Evolutionary conservation across 2,888 invertebrate genomes (phyloP).

Genomic region (Leptopterna dolabrata): DNA sequence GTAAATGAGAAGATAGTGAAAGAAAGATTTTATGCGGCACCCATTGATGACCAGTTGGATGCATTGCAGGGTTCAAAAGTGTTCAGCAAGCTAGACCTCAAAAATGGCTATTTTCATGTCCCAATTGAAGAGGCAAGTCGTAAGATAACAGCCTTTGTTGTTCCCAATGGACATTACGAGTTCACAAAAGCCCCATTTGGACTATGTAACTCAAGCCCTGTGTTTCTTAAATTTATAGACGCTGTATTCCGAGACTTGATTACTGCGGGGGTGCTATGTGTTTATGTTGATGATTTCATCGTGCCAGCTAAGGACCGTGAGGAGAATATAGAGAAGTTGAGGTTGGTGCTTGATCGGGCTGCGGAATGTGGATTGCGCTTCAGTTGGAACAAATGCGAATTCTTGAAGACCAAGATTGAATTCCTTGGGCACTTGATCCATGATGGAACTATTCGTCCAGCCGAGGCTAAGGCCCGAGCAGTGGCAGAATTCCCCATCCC

Average conservation of each 20-base stretch:
- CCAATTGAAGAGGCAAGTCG: neutral
- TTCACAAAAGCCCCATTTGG: too few relatives aligned
- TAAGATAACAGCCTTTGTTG: constrained; percentile 8
- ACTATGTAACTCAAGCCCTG: too few relatives aligned
- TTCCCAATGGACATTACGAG: neutral
- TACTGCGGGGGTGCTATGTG: neutral
- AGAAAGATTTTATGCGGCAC: neutral
- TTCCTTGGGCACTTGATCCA: constrained; percentile 2
- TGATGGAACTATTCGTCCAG: neutral
- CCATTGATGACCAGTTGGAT: constrained; percentile 21
- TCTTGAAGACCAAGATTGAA: neutral
- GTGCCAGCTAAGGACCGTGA: neutral
- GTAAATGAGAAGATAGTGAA: neutral
- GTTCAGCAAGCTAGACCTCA: neutral
- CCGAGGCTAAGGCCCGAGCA: neutral
- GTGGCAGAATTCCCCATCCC: neutral
- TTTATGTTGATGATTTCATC: constrained; percentile 15
- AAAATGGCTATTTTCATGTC: constrained; percentile 23
- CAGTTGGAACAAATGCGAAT: neutral
- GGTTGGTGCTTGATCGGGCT: neutral
- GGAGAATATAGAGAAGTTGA: too few relatives aligned
- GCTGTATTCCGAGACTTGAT: neutral
- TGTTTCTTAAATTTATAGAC: too few relatives aligned
- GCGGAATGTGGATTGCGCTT: neutral
- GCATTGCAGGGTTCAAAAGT: neutral